Base-by-base conservation (phyloP, 2,888 invertebrate genomes). In the Meiosimyza decipiens region DNA sequence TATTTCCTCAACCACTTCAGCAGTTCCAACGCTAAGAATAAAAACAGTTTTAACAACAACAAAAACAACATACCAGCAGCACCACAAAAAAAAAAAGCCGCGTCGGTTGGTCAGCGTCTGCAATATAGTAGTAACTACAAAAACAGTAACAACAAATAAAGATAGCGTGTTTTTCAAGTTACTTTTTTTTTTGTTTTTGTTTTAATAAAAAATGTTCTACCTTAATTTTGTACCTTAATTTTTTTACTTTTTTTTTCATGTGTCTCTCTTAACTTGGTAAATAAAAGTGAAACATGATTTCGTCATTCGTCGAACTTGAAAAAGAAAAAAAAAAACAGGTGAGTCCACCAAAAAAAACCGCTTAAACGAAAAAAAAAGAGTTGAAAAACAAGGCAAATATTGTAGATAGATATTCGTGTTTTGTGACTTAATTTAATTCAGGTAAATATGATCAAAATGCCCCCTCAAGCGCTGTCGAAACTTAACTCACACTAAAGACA, bases 1-100 rank as follows among this genome's bases (percentile, higher is more conserved):
- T 86, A 86, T 86, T 87, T 86, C 85, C 84, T 83, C 82, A 80
- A 82, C 83, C 81, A 79, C 78, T 77, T 75, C 74, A 78, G 77
- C 77, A 71, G 49, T 73, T 72, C 62, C 66, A 33, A 13, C 49
- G 3, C 60, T 40, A 40, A 40, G 40, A 40, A 40, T 40, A 40
- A 1, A 40, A 7, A 57, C 52, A 1, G 63, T 66, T 40, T 62
- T 16, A 13, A 52, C 13, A 66, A 62, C 69, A 33, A 40, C 59
- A 60, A 9, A 16, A 50, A 60, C 18, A 71, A 51, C 75, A 71
- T n/a, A n/a, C n/a, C n/a, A 73, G 71, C 62, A 74, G 59, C 69
- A 59, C 68, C 54, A 71, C 54, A 51, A 66, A 33, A 75, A 76
- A 77, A 65, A 66, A 73, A 16, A 63, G 49, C 74, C 70, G 72